phyloP scores from a whole-genome alignment of 2,113 vertebrate species.

The Castor canadensis region DNA sequence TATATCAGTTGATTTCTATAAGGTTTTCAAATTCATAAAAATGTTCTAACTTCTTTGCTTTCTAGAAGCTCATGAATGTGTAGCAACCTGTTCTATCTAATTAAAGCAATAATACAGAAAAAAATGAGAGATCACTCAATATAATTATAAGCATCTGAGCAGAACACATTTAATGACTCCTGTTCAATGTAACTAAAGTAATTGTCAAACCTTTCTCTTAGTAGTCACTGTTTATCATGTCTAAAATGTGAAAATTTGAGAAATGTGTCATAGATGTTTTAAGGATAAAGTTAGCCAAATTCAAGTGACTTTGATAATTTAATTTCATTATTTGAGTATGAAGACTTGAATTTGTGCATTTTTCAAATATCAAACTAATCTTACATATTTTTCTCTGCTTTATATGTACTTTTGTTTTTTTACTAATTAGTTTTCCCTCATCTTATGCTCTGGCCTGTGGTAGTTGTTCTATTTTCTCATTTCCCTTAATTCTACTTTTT shows the following conservation, averaged over 20 bases:
- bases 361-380: background rate
- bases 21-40: background rate
- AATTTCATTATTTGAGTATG: background rate
- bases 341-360: background rate
- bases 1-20: background rate
- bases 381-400: background rate
- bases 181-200: background rate
- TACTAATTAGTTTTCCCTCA: background rate
- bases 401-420: background rate
- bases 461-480: background rate
- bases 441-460: background rate
- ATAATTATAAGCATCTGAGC: background rate
- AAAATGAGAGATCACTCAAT: background rate
- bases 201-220: background rate
- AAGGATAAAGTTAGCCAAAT: background rate
- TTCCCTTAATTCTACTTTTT: background rate
- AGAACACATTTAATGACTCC: background rate
- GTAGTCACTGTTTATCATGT: background rate
- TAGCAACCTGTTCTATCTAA: background rate
- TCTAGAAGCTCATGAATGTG: background rate
- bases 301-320: background rate
- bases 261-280: background rate
- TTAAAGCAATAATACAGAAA: conserved; percentile 17
- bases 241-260: background rate
- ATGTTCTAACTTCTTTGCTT: background rate